Conservation (phyloP, 2,797 vertebrate species). For the Numenius phaeopus region DNA sequence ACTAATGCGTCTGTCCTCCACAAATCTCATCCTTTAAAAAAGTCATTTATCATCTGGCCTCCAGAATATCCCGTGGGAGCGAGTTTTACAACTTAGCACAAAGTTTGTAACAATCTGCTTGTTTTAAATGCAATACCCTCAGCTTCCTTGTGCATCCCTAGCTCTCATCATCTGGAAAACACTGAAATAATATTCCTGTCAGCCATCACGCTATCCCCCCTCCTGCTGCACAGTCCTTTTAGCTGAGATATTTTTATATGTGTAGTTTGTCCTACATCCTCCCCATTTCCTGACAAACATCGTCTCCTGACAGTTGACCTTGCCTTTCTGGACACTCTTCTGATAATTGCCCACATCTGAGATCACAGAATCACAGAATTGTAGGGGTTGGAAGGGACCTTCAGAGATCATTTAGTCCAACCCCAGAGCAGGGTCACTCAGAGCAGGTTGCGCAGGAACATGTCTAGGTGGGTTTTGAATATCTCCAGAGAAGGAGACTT, state of each 20-base stretch:
- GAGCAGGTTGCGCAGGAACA: too few species aligned
- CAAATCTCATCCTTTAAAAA: not conserved
- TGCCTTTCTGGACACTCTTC: not conserved
- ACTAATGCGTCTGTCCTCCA: not conserved
- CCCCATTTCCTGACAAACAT: not conserved
- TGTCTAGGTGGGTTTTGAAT: too few species aligned
- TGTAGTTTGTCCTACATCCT: not conserved
- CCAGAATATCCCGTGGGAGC: not conserved
- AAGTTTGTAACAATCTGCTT: not conserved
- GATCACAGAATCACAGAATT: not conserved
- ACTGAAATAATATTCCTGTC: not conserved
- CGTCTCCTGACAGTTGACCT: not conserved
- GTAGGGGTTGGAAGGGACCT: too few species aligned
- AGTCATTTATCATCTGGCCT: not conserved
- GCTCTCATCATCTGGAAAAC: not conserved
- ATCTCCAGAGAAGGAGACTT: too few species aligned
- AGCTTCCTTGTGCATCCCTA: not conserved
- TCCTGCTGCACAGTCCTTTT: not conserved
- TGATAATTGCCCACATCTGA: not conserved
- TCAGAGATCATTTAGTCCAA: too few species aligned
- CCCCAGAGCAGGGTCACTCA: too few species aligned
- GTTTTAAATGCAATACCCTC: not conserved
- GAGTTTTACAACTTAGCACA: not conserved
- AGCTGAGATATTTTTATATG: not conserved
- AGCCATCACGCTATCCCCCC: fast-evolving